These are phyloP conservation scores for Seriola quinqueradiata DNA, from an alignment of 2,113 vertebrate species.

Conservation along the genomic window DNA sequence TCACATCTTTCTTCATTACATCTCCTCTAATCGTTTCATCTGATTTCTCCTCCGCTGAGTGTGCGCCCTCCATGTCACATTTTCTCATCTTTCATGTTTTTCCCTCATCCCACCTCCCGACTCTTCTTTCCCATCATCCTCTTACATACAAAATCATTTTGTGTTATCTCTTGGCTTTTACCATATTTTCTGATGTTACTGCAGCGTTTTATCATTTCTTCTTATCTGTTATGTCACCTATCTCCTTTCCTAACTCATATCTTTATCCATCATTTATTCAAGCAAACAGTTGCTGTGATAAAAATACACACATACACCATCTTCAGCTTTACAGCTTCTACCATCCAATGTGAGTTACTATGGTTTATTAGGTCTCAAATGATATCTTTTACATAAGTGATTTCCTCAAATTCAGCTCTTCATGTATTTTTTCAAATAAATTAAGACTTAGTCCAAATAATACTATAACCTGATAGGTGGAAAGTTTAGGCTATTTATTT, in stretches of 20 bases:
- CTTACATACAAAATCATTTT: neutral
- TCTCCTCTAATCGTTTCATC: conserved; percentile 10
- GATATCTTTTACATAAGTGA: too few relatives aligned
- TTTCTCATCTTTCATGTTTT: conserved; percentile 4
- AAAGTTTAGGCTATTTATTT: too few relatives aligned
- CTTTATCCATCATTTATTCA: neutral
- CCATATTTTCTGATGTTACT: conserved; percentile 27
- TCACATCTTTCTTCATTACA: conserved; percentile 2
- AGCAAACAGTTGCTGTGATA: neutral
- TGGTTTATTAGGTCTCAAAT: too few relatives aligned
- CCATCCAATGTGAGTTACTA: neutral
- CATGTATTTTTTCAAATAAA: too few relatives aligned
- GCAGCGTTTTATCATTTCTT: neutral
- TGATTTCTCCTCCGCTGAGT: neutral
- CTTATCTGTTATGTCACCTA: neutral
- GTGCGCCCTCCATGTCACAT: neutral
- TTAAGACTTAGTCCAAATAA: too few relatives aligned
- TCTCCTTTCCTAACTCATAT: neutral
- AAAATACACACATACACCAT: neutral
- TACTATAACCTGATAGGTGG: too few relatives aligned
- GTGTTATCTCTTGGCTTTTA: neutral
- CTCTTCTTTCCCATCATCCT: neutral
- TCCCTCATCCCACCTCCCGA: neutral
- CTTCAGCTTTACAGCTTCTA: neutral
- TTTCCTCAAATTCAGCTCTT: too few relatives aligned